Conservation (phyloP, 2,888 invertebrate species). For the Pheosia gnoma region DNA sequence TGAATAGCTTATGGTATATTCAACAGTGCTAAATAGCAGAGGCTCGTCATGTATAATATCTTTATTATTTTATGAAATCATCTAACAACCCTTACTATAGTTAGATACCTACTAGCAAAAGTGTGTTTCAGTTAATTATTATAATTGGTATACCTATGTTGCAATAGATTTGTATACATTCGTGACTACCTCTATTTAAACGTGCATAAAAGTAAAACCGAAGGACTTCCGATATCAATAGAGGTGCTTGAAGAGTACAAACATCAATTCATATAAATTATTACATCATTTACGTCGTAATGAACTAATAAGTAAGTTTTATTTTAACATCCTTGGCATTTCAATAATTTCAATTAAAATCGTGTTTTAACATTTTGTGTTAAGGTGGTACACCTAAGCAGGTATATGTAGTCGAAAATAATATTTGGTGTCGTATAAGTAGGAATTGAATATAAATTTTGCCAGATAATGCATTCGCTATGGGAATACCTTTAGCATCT, state of each 20-base stretch:
- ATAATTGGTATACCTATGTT: background rate
- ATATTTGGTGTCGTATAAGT: no score
- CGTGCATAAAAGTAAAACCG: constrained; percentile 11
- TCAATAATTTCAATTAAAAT: background rate
- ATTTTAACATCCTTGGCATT: constrained; percentile 1
- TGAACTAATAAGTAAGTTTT: constrained; percentile 5
- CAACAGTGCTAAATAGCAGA: no score
- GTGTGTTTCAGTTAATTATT: background rate
- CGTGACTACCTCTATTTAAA: constrained; percentile 16
- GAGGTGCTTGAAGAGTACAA: constrained; percentile 1
- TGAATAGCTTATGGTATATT: background rate
- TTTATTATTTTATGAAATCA: no score
- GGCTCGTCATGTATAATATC: no score
- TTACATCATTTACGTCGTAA: background rate
- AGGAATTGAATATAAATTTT: no score
- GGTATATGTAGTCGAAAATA: no score
- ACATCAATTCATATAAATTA: background rate
- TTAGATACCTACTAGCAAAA: no score
- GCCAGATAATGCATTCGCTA: no score
- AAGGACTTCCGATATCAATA: constrained; percentile 30
- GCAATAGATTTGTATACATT: constrained; percentile 10
- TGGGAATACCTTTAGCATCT: no score
- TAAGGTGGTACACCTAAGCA: background rate
- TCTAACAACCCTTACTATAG: no score
- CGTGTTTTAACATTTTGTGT: background rate